These are phyloP conservation scores for Drosophila willistoni DNA, from an alignment of 1,140 invertebrate genomes.

Conservation along the genomic window DNA sequence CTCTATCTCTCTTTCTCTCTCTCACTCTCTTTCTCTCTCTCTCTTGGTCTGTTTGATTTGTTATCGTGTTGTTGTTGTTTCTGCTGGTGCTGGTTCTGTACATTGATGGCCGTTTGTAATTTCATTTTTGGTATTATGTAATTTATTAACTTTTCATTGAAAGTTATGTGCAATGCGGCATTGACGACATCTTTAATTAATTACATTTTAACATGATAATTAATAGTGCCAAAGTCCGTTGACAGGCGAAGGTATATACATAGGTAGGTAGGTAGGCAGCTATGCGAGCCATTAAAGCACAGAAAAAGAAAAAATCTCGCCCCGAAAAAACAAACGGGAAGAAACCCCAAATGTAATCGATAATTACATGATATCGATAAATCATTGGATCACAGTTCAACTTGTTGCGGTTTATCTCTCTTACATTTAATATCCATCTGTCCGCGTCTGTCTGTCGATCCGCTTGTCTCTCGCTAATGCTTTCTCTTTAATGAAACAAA, in stretches of 20 bases:
- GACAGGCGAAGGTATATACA: slow-evolving; percentile 36
- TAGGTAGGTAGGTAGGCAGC: background rate
- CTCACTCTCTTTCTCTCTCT: slow-evolving; percentile 33
- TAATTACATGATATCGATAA: slow-evolving; percentile 7
- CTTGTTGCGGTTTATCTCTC: slow-evolving; percentile 7
- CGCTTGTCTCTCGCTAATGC: too few relatives aligned
- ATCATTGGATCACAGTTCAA: background rate
- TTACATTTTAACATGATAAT: slow-evolving; percentile 82
- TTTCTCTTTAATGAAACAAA: slow-evolving; percentile 1
- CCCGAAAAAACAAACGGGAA: background rate
- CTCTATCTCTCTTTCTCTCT: background rate
- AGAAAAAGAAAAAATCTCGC: background rate
- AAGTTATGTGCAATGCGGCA: slow-evolving; percentile 73
- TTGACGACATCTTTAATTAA: slow-evolving; percentile 81
- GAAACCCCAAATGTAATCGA: background rate
- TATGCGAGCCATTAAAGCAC: background rate
- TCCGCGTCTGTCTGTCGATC: too few relatives aligned
- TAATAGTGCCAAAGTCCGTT: slow-evolving; percentile 65
- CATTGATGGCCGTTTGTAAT: slow-evolving; percentile 74
- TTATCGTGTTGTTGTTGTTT: slow-evolving; percentile 55
- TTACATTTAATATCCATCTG: background rate
- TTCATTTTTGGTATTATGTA: slow-evolving; percentile 80
- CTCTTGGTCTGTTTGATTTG: slow-evolving; percentile 62
- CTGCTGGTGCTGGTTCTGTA: slow-evolving; percentile 50
- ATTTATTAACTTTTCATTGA: slow-evolving; percentile 82